Conservation (phyloP, 2,113 vertebrate genomes). For the Promerops cafer region DNA sequence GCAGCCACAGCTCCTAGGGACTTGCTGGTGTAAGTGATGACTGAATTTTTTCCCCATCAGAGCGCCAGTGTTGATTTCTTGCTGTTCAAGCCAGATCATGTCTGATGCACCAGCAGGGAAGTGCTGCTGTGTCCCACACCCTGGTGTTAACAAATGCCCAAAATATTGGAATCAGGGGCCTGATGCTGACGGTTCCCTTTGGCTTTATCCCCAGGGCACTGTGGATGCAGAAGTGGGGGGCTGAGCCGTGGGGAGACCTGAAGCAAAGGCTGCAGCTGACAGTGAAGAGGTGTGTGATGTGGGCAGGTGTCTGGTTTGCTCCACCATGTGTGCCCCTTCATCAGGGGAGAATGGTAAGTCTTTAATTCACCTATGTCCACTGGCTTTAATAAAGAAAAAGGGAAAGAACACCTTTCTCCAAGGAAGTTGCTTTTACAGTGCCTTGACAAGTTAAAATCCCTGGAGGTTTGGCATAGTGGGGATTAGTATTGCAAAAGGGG, state of each 20-base stretch:
- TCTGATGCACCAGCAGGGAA: conserved; percentile 62
- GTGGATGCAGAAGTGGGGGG: too few relatives aligned
- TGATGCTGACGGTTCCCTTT: not conserved
- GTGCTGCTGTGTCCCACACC: not conserved
- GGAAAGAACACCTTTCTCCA: rapidly evolving
- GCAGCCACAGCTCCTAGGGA: not conserved
- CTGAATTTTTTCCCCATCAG: conserved; percentile 73
- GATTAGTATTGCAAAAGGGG: not conserved
- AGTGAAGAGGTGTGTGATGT: not conserved
- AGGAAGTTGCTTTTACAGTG: not conserved
- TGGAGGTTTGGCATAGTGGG: not conserved
- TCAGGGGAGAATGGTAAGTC: not conserved
- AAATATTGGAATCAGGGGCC: too few relatives aligned
- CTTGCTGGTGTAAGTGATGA: conserved; percentile 69
- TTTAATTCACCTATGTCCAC: not conserved
- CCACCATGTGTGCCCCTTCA: too few relatives aligned
- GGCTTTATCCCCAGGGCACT: not conserved
- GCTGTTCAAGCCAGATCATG: conserved; percentile 54
- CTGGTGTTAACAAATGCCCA: too few relatives aligned
- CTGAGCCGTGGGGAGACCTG: not conserved
- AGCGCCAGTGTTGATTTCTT: conserved; percentile 72
- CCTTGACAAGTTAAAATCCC: not conserved
- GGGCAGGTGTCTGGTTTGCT: not conserved
- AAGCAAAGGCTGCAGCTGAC: not conserved
- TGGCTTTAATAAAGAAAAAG: not conserved